Base-by-base conservation (phyloP, 2,888 invertebrate species). In the Heliconius ethilla region DNA sequence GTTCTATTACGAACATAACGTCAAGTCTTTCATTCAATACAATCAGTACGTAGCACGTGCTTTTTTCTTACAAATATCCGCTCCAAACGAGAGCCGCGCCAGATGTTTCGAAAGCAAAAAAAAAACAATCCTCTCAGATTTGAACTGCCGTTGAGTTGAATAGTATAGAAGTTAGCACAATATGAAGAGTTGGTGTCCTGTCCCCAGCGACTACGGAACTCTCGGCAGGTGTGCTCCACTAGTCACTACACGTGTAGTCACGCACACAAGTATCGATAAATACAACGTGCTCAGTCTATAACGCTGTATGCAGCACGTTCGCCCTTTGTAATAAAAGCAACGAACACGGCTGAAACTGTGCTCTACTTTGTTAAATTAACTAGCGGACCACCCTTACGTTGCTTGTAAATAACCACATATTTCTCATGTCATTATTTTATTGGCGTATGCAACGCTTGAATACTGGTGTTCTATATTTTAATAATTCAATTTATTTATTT, bases 21-120 rank as follows among this genome's bases (percentile, higher is more conserved):
- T 75, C 63, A 63, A 78, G 79, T 80, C 79, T 69, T 75, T 72
- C 70, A 59, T 78, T 33, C 69, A 65, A 72, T 40, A 75, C 77
- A 78, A 81, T 86, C 88, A 89, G 79, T 81, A 88, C 89, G 79
- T 81, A 88, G 89, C 92, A 91, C 93, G 92, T 92, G 93, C 91
- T 87, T 82, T 81, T 69, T 82, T 85, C 82, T 82, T 82, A 83
- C 82, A 82, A 84, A 79, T 81, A 81, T 70, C 78, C 69, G 75
- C 73, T 81, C 85, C 84, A 87, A 88, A 89, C 87, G 89, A 90
- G 89, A 85, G 87, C 80, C 79, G 80, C 86, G 88, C 91, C 67
- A 91, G 89, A 91, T 90, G 89, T 89, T 88, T 87, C 87, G 80
- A 86, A 88, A 87, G 84, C 83, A 82, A 85, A 83, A 87, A 89